Evolutionary conservation across 2,888 invertebrate genomes (phyloP), one percentile per base, ranked within the genome.

Genomic region (Stomorhina lunata): DNA sequence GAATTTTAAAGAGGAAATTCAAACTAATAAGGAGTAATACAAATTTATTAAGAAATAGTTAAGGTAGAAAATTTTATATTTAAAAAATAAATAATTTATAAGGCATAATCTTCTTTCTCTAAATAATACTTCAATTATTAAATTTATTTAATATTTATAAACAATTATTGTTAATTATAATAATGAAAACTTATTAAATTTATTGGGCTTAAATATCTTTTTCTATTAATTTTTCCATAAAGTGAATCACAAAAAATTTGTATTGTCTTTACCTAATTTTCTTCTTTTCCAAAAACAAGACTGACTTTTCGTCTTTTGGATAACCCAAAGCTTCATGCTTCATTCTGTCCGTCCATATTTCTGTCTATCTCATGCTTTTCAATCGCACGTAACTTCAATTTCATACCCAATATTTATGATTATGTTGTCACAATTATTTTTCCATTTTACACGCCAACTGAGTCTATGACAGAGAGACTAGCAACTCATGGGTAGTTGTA

Each of bases 341-440:
- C 15, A 17, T 45, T 53, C 27, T 9, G 22, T 20, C n/a, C 29
- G 9, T 34, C 27, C 34, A 10, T 50, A 15, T 25, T 15, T 10
- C 25, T 20, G 37, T 20, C 27, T 34, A 1, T 27, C 17, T 32
- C 9, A 12, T 10, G 32, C 29, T 29, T 7, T 22, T 22, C n/a
- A 43, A 45, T 27, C 34, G 15, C 63, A 69, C 69, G 53, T 45
- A 71, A 45, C 69, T 45, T 43, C n/a, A 29, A 77, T 61, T 68
- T 61, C 53, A 69, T 43, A 61, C 25, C 25, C 45, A 69, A 78
- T 78, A 78, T 68, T 77, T 81, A 55, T 78, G 55, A 73, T 81
- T 78, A 77, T 79, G 57, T 75, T 75, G 75, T 82, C 81, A 75
- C 55, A 73, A 73, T 78, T 34, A 29, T 75, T 81, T 63, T 59